Conservation (phyloP, 2,888 invertebrate species). For the Tinea trinotella region DNA sequence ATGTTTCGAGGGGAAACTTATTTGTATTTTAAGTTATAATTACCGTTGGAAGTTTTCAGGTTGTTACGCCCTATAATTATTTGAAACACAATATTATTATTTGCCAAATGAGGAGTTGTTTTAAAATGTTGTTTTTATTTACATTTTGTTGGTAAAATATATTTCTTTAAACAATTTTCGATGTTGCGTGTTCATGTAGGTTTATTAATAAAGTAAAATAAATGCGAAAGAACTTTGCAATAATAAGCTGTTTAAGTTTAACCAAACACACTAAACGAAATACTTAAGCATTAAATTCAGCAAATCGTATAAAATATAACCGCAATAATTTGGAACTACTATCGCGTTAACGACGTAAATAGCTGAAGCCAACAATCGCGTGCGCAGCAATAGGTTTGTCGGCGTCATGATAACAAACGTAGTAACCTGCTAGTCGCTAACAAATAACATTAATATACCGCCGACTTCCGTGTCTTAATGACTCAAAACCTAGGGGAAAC, state of each 20-base stretch:
- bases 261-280: not conserved
- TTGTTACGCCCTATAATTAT: conserved; percentile 7
- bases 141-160: not conserved
- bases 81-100: conserved; percentile 1
- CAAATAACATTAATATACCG: conserved; percentile 17
- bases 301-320: not conserved
- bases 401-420: conserved; percentile 31
- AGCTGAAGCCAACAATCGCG: conserved; percentile 30
- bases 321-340: not conserved
- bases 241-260: no score
- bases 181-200: no score
- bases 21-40: conserved; percentile 14
- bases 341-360: conserved; percentile 27
- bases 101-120: not conserved
- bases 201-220: no score
- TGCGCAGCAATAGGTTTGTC: conserved; percentile 32
- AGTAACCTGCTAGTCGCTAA: conserved; percentile 16
- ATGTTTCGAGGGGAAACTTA: conserved; percentile 3
- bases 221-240: no score
- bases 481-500: conserved; percentile 5
- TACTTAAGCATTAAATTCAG: not conserved
- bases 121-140: not conserved
- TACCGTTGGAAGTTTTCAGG: not conserved
- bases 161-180: no score
- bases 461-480: conserved; percentile 12